Conservation (phyloP, 92 coral and sea anemone genomes). For the Palythoa grandis region DNA sequence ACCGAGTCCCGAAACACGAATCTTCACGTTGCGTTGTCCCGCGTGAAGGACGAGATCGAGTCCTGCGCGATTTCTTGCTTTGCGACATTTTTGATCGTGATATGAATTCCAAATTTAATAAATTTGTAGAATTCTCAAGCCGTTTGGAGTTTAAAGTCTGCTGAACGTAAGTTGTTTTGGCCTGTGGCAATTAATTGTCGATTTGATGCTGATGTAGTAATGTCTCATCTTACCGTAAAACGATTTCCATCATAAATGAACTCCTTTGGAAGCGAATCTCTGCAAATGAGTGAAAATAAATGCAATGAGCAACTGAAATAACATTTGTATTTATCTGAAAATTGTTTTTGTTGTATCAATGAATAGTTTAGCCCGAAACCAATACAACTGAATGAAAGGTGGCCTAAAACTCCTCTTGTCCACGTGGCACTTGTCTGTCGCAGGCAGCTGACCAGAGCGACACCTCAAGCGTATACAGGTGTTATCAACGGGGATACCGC, state of each 20-base stretch:
- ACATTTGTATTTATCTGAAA: not conserved
- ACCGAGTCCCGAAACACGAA: slow-evolving; percentile 96
- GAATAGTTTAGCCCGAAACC: not conserved
- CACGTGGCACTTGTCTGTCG: slow-evolving; percentile 34
- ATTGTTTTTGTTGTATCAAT: slow-evolving; percentile 15
- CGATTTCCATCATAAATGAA: not conserved
- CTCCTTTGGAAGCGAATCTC: not conserved
- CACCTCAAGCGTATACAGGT: not conserved
- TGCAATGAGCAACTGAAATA: slow-evolving; percentile 21
- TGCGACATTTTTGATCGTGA: slow-evolving; percentile 32
- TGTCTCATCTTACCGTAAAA: not conserved
- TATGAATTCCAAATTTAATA: not conserved
- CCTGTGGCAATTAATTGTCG: not conserved
- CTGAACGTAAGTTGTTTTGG: not conserved
- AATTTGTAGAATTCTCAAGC: not conserved
- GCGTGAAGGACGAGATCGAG: slow-evolving; percentile 84
- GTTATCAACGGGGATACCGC: not conserved
- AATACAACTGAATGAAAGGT: not conserved
- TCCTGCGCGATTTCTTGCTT: slow-evolving; percentile 64
- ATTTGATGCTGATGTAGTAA: too few species aligned
- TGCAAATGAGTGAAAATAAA: not conserved
- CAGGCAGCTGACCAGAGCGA: not conserved
- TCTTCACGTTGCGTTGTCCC: slow-evolving; percentile 65
- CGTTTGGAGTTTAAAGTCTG: not conserved
- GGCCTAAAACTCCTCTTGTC: not conserved